Conservation (phyloP, 2,888 invertebrate species). For the Sesamia inferens region DNA sequence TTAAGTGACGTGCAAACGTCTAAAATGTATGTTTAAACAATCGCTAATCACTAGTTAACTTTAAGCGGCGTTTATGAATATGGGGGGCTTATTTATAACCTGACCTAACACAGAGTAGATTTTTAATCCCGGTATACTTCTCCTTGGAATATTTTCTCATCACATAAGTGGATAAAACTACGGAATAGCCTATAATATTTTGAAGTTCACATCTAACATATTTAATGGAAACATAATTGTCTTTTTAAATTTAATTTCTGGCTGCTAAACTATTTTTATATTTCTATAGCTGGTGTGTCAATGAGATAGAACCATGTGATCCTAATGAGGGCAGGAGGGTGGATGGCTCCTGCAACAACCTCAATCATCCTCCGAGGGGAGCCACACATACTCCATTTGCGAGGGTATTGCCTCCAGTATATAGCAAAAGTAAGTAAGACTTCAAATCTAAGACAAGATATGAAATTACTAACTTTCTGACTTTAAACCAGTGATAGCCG, state of each 20-base stretch:
- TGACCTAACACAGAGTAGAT: background rate
- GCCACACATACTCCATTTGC: constrained; percentile 74
- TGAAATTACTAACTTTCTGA: background rate
- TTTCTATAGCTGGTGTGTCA: constrained; percentile 77
- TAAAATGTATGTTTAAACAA: no score
- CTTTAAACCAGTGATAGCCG: background rate
- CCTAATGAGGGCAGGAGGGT: constrained; percentile 75
- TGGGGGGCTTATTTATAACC: no score
- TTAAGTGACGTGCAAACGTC: no score
- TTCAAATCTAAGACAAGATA: background rate
- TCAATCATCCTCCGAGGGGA: constrained; percentile 73
- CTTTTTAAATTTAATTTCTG: background rate
- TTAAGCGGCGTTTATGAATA: no score
- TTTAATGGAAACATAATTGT: no score
- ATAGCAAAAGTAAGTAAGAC: constrained; percentile 68
- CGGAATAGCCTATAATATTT: background rate
- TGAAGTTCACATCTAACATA: background rate
- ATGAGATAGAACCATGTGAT: constrained; percentile 74
- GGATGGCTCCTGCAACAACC: constrained; percentile 82
- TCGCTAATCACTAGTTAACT: no score
- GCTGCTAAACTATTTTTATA: background rate
- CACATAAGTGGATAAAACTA: no score
- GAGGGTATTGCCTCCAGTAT: constrained; percentile 75
- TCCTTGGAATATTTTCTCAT: no score
- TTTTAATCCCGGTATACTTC: background rate